These are phyloP conservation scores for Masticophis lateralis DNA, from an alignment of 2,797 vertebrate genomes.

Conservation along the genomic window DNA sequence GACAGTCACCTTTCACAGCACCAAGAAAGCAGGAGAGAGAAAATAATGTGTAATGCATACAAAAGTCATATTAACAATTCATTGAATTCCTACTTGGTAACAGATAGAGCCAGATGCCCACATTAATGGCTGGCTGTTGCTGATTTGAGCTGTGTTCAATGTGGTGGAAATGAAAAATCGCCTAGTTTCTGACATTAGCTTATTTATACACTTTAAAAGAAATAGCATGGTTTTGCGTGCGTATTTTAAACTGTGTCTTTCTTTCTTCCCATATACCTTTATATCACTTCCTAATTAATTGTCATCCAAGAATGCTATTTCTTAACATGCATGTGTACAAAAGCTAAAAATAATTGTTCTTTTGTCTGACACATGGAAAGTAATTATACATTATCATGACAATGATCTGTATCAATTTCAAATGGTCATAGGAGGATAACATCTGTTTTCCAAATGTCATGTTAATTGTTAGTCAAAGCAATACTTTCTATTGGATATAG, in stretches of 20 bases:
- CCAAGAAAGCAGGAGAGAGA: slow-evolving; percentile 69
- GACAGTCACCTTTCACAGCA: slow-evolving; percentile 78
- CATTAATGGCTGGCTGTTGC: slow-evolving; percentile 92
- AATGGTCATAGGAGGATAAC: slow-evolving; percentile 45
- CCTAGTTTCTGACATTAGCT: slow-evolving; percentile 75
- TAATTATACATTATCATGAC: slow-evolving; percentile 58
- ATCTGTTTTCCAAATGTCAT: slow-evolving; percentile 54
- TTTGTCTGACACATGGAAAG: slow-evolving; percentile 62
- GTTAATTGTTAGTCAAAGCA: slow-evolving; percentile 39
- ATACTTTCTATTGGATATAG: slow-evolving; percentile 49
- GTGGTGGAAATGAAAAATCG: slow-evolving; percentile 87
- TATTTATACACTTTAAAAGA: slow-evolving; percentile 75
- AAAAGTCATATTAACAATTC: slow-evolving; percentile 82
- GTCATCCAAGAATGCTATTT: slow-evolving; percentile 60
- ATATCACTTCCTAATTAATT: slow-evolving; percentile 66
- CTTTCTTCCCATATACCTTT: slow-evolving; percentile 37
- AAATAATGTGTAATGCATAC: slow-evolving; percentile 77
- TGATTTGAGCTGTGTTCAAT: slow-evolving; percentile 83
- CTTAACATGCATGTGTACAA: slow-evolving; percentile 60
- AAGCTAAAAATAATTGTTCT: slow-evolving; percentile 54
- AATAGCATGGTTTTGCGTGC: slow-evolving; percentile 71
- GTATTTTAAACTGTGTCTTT: slow-evolving; percentile 63
- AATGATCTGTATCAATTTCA: slow-evolving; percentile 64
- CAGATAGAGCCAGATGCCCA: slow-evolving; percentile 94
- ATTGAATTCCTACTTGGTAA: slow-evolving; percentile 83